Evolutionary conservation across 2,797 vertebrate genomes (phyloP).

Genomic region (Enteromius radiatus): DNA sequence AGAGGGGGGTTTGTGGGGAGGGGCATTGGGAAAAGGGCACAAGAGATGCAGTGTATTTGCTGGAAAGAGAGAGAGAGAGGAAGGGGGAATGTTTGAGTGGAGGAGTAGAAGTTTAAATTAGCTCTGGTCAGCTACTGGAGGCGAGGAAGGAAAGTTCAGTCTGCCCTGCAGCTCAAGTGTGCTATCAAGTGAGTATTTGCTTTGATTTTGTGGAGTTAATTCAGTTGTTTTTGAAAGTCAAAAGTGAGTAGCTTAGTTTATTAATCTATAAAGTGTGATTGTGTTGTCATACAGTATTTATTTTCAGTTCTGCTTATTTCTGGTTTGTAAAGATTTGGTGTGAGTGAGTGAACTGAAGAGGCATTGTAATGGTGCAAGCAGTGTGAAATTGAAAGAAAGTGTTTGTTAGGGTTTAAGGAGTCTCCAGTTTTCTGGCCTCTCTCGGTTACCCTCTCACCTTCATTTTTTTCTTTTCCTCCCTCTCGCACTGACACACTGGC

Average conservation of each 20-base stretch:
- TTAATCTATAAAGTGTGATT: neutral
- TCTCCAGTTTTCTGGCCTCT: slow-evolving; percentile 20
- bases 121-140: slow-evolving; percentile 69
- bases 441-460: neutral
- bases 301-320: slow-evolving; percentile 2
- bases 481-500: slow-evolving; percentile 2
- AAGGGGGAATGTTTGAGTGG: slow-evolving; percentile 78
- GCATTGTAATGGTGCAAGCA: slow-evolving; percentile 24
- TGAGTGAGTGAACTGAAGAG: neutral
- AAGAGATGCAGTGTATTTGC: slow-evolving; percentile 84
- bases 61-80: slow-evolving; percentile 75
- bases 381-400: slow-evolving; percentile 8
- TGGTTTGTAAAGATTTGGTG: neutral
- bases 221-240: slow-evolving; percentile 20
- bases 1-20: slow-evolving; percentile 55
- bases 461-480: slow-evolving; percentile 10
- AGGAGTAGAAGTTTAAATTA: slow-evolving; percentile 81
- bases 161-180: slow-evolving; percentile 50
- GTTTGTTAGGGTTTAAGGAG: slow-evolving; percentile 18
- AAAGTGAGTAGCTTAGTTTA: neutral
- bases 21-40: slow-evolving; percentile 72
- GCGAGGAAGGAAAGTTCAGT: slow-evolving; percentile 50
- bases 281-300: neutral
- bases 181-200: slow-evolving; percentile 55
- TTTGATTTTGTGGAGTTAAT: neutral